phyloP scores from a whole-genome alignment of 2,797 vertebrate genomes.

The Hyperoplus immaculatus region DNA sequence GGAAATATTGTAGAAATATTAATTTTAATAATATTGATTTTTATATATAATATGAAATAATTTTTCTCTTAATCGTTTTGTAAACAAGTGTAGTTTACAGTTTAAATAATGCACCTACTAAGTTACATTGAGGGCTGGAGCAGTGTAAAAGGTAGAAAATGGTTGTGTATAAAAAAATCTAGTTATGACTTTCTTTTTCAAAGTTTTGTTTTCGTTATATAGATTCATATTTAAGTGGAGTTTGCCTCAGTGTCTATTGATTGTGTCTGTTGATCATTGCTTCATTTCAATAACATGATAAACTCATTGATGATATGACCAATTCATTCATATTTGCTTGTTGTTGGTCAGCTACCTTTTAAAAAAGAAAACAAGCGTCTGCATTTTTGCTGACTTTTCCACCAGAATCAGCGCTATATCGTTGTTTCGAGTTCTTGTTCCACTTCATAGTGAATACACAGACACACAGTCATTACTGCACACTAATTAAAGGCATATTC shows the following conservation, averaged over 20 bases:
- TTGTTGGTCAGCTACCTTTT: not conserved
- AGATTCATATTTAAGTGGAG: not conserved
- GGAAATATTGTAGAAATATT: not conserved
- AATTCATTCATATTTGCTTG: not conserved
- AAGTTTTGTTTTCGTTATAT: conserved; percentile 1
- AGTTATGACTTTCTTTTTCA: not conserved
- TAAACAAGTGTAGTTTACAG: no score
- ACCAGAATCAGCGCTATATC: not conserved
- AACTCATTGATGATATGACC: not conserved
- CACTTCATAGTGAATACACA: conserved; percentile 11
- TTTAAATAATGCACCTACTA: no score
- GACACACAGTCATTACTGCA: conserved; percentile 27
- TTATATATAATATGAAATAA: not conserved
- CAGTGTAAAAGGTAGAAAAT: no score
- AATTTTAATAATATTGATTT: not conserved
- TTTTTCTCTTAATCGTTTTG: no score
- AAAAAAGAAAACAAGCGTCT: not conserved
- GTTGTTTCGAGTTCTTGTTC: not conserved
- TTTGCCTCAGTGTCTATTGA: not conserved
- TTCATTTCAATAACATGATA: conserved; percentile 4
- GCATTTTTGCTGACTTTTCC: not conserved
- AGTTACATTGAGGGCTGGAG: no score
- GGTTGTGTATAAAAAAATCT: no score
- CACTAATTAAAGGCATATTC: conserved; percentile 56
- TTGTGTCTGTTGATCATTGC: not conserved